A percentile compares a stretch with the other conserved stretches of the same genome.
Evolutionary conservation across 2,888 invertebrate species (phyloP).

Genomic region (Oligia latruncula): DNA sequence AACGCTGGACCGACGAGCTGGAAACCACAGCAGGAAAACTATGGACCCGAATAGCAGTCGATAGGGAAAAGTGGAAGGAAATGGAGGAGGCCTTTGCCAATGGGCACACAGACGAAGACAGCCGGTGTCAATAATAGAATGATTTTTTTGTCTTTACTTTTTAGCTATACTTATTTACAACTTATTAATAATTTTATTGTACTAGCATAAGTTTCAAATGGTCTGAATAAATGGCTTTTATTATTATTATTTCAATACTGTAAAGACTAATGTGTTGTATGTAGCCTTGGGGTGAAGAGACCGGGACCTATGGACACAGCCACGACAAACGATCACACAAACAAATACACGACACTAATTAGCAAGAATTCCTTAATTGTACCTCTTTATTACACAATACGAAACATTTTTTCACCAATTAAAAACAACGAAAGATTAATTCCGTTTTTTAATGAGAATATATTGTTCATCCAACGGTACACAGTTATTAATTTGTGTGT

Average conservation of each 20-base stretch:
- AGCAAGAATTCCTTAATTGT: conserved; percentile 23
- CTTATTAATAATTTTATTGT: background rate
- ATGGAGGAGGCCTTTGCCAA: background rate
- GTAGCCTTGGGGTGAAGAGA: conserved; percentile 22
- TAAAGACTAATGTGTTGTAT: conserved; percentile 9
- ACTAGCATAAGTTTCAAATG: too few relatives aligned
- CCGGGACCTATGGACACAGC: background rate
- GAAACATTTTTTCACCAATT: conserved; percentile 15
- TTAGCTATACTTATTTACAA: background rate
- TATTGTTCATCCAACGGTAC: conserved; percentile 50
- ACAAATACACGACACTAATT: conserved; percentile 40
- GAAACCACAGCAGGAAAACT: background rate
- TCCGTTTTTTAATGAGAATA: conserved; percentile 35
- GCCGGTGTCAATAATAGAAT: too few relatives aligned
- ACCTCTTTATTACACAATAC: conserved; percentile 15
- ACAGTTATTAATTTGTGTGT: conserved; percentile 48
- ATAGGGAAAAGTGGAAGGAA: background rate
- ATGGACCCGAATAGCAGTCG: background rate
- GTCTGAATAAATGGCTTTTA: too few relatives aligned
- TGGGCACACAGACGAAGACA: background rate
- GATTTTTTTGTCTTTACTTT: background rate
- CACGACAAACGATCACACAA: conserved; percentile 11
- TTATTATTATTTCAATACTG: background rate
- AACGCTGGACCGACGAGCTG: background rate
- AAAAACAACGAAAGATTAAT: conserved; percentile 44